These are phyloP conservation scores for Thera obeliscata DNA, from an alignment of 2,888 invertebrate genomes.

Conservation along the genomic window DNA sequence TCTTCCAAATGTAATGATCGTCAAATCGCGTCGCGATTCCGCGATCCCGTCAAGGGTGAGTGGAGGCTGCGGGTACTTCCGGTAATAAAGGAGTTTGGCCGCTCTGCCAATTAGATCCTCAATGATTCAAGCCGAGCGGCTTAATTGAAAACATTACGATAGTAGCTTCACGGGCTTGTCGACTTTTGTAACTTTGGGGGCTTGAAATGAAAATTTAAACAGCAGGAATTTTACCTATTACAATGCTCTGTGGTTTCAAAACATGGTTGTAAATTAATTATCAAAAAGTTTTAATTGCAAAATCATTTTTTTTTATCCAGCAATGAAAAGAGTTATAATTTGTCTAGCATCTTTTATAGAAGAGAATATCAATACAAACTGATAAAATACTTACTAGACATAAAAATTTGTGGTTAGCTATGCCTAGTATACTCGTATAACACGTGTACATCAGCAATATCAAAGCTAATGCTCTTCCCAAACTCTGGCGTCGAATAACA, in stretches of 20 bases:
- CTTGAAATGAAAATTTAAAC: not conserved
- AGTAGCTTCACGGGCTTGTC: not conserved
- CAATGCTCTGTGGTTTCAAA: too few relatives aligned
- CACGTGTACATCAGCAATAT: conserved; percentile 26
- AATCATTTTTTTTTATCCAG: too few relatives aligned
- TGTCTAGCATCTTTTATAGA: too few relatives aligned
- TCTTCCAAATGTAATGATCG: not conserved
- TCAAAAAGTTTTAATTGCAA: too few relatives aligned
- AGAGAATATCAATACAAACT: too few relatives aligned
- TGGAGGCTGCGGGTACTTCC: conserved; percentile 31
- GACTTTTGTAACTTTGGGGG: conserved; percentile 6
- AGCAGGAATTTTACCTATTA: not conserved
- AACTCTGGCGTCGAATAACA: conserved; percentile 71
- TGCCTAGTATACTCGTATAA: not conserved
- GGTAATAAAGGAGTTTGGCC: conserved; percentile 43
- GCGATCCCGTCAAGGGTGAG: conserved; percentile 13
- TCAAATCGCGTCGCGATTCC: conserved; percentile 3
- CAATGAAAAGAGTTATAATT: too few relatives aligned
- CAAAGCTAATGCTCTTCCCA: conserved; percentile 29
- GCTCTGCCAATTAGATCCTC: conserved; percentile 41
- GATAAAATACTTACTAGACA: too few relatives aligned
- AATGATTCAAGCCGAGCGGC: conserved; percentile 42
- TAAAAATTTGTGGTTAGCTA: too few relatives aligned
- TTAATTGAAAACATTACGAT: conserved; percentile 44
- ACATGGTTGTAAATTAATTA: too few relatives aligned